phyloP scores from a whole-genome alignment of 2,888 invertebrate species.

The Zhuqinia jingwanae region DNA sequence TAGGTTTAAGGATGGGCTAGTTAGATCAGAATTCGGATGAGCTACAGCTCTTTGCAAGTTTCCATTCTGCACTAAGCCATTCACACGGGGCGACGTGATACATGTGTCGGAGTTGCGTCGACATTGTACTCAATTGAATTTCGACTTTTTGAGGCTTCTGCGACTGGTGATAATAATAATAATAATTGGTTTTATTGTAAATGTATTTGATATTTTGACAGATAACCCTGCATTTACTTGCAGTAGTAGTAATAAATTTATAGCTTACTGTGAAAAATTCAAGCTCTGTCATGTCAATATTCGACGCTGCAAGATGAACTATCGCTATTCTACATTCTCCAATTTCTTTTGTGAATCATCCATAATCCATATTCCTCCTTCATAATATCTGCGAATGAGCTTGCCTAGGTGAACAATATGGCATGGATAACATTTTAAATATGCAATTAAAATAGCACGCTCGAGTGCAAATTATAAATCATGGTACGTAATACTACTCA shows the following conservation, averaged over 20 bases:
- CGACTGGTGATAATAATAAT: too few species aligned
- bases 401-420: constrained; percentile 29
- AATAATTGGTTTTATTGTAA: too few species aligned
- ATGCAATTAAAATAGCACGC: too few species aligned
- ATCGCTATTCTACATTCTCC: constrained; percentile 62
- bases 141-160: neutral
- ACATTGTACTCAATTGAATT: neutral
- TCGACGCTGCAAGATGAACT: constrained; percentile 50
- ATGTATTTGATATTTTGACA: too few species aligned
- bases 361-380: constrained; percentile 54
- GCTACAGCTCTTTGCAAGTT: neutral
- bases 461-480: neutral
- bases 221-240: neutral
- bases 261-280: constrained; percentile 60
- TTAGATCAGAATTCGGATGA: constrained; percentile 34
- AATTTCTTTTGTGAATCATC: constrained; percentile 42
- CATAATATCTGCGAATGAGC: constrained; percentile 44
- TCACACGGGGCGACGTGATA: constrained; percentile 37
- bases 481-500: too few species aligned
- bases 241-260: constrained; percentile 50
- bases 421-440: too few species aligned
- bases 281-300: constrained; percentile 48
- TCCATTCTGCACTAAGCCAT: neutral
- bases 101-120: neutral
- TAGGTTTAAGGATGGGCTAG: constrained; percentile 18